Percentiles rank a stretch among this genome's conserved stretches.
phyloP scores from a whole-genome alignment of 2,113 vertebrate species.

The Thomomys bottae region DNA sequence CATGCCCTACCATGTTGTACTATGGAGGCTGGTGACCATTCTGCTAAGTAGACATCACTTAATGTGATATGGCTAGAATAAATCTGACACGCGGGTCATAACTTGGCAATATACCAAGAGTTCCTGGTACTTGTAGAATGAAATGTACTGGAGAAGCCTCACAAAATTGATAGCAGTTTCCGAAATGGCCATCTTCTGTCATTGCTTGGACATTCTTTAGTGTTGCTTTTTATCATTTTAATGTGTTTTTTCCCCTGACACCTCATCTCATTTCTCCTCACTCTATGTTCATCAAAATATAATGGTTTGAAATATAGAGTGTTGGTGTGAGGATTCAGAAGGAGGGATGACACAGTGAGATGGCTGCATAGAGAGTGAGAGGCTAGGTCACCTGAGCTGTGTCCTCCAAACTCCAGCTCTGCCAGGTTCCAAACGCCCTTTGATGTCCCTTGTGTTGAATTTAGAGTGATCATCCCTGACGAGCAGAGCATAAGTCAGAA shows the following conservation, averaged over 20 bases:
- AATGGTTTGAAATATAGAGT: background rate
- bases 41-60: conserved; percentile 17
- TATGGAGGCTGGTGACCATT: background rate
- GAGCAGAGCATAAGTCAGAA: conserved; percentile 33
- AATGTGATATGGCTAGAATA: background rate
- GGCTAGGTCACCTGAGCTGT: background rate
- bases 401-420: background rate
- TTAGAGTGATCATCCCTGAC: conserved; percentile 34
- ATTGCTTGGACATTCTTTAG: conserved; percentile 10
- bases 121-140: background rate
- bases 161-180: conserved; percentile 24
- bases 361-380: background rate
- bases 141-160: conserved; percentile 48
- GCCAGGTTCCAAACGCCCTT: background rate
- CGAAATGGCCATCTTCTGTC: background rate
- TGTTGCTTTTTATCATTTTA: conserved; percentile 21
- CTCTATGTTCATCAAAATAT: background rate
- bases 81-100: background rate
- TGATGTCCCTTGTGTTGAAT: conserved; percentile 21
- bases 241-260: background rate
- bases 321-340: background rate
- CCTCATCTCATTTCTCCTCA: conserved; percentile 54
- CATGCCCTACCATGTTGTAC: background rate
- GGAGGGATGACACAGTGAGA: background rate
- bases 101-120: background rate